Percentiles rank a stretch among this genome's conserved stretches.
These are phyloP conservation scores for Notothenia rossii DNA, from an alignment of 2,113 vertebrate genomes.

Conservation along the genomic window DNA sequence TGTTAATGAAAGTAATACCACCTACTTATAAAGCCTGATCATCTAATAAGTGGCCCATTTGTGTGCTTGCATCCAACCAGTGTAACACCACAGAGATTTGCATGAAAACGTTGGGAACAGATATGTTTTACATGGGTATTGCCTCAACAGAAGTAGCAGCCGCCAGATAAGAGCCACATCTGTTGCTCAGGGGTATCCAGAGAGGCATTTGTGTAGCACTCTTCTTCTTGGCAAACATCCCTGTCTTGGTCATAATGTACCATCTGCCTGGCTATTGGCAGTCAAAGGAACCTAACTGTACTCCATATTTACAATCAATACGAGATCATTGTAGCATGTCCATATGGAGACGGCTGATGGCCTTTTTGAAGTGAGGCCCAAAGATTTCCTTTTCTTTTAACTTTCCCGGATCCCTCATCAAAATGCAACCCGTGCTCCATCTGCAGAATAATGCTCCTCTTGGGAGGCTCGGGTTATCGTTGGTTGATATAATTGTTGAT, in stretches of 20 bases:
- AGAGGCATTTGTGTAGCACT: constrained; percentile 51
- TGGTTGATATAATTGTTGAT: constrained; percentile 33
- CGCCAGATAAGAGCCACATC: constrained; percentile 72
- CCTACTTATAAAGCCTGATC: constrained; percentile 36
- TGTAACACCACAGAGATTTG: constrained; percentile 48
- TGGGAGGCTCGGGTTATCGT: neutral
- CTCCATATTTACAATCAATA: constrained; percentile 54
- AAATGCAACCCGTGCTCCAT: constrained; percentile 19
- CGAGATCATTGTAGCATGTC: constrained; percentile 38
- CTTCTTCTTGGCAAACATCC: constrained; percentile 53
- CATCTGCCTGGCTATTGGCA: constrained; percentile 61
- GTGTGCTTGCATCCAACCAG: constrained; percentile 55
- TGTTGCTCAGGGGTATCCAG: constrained; percentile 59
- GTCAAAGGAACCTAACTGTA: constrained; percentile 34
- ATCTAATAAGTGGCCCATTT: constrained; percentile 46
- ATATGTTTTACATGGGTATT: constrained; percentile 64
- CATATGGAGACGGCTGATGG: constrained; percentile 45
- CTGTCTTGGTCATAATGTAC: constrained; percentile 47
- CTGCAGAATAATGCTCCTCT: neutral
- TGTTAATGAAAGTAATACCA: constrained; percentile 18
- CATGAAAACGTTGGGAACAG: constrained; percentile 60
- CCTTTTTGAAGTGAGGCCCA: constrained; percentile 22
- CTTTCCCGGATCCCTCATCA: constrained; percentile 22
- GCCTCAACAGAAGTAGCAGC: constrained; percentile 58
- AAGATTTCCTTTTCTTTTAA: constrained; percentile 19